phyloP scores from a whole-genome alignment of 2,888 invertebrate genomes.

The Thera britannica region DNA sequence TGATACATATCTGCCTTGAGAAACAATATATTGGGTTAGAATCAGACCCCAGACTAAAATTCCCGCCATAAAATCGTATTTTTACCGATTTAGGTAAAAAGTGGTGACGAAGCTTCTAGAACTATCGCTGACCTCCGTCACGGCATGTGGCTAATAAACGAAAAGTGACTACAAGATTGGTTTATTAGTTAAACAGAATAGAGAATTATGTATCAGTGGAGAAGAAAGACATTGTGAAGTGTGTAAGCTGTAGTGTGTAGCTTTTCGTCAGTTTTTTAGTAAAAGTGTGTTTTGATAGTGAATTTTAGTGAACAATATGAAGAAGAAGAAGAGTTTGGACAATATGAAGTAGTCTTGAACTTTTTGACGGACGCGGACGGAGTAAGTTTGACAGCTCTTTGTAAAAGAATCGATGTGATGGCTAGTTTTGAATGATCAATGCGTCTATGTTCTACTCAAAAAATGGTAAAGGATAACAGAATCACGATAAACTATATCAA shows the following conservation, averaged over 20 bases:
- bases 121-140: background rate
- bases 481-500: slow-evolving; percentile 11
- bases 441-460: background rate
- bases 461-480: background rate
- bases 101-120: background rate
- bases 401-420: slow-evolving; percentile 1
- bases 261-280: background rate
- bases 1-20: no score
- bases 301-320: background rate
- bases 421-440: background rate
- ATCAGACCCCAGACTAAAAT: background rate
- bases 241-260: background rate
- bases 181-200: background rate
- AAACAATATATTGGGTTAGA: no score
- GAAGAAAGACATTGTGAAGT: background rate
- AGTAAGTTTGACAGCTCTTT: slow-evolving; percentile 1
- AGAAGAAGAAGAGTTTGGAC: no score
- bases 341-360: background rate
- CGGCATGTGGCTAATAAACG: background rate
- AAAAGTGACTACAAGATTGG: background rate
- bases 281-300: slow-evolving; percentile 22
- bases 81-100: background rate
- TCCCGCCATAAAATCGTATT: background rate
- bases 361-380: slow-evolving; percentile 1
- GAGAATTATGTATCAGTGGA: no score